Conservation (phyloP, 2,797 vertebrate species). For the Melanotaenia maccullochi region DNA sequence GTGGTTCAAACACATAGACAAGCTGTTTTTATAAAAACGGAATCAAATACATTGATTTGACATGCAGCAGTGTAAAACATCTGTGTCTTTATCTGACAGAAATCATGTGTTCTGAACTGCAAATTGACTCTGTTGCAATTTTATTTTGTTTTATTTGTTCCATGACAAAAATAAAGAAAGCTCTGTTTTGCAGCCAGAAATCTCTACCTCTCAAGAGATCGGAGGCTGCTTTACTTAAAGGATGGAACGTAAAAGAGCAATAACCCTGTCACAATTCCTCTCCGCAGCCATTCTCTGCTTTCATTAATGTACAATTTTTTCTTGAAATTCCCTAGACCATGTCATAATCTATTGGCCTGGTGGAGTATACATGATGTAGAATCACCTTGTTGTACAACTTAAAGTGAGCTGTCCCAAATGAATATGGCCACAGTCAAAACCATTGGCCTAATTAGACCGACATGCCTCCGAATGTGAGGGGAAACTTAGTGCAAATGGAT, state of each 20-base stretch:
- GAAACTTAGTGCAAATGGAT: conserved; percentile 85
- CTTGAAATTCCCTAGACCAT: conserved; percentile 77
- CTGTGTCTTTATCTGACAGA: conserved; percentile 6
- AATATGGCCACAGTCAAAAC: conserved; percentile 83
- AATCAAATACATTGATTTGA: conserved; percentile 54
- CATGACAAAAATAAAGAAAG: conserved; percentile 30
- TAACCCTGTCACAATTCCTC: conserved; percentile 63
- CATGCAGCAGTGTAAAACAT: conserved; percentile 22
- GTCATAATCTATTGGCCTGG: conserved; percentile 79
- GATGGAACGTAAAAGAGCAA: conserved; percentile 74
- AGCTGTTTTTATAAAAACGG: conserved; percentile 53
- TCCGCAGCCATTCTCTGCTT: conserved; percentile 71
- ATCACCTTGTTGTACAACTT: conserved; percentile 82
- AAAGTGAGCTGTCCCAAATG: conserved; percentile 84
- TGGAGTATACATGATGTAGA: conserved; percentile 74
- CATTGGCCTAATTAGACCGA: conserved; percentile 83
- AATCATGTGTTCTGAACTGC: conserved; percentile 1
- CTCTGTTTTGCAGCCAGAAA: conserved; percentile 39
- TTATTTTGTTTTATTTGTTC: conserved; percentile 28
- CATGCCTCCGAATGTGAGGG: conserved; percentile 85
- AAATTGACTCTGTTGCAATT: conserved; percentile 31
- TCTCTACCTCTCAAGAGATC: conserved; percentile 46
- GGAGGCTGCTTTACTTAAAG: conserved; percentile 56
- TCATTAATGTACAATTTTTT: conserved; percentile 80
- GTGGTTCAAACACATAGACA: conserved; percentile 68